Evolutionary conservation across 2,888 invertebrate genomes (phyloP), one percentile per base, ranked within the genome.

Genomic region (Polietes domitor): DNA sequence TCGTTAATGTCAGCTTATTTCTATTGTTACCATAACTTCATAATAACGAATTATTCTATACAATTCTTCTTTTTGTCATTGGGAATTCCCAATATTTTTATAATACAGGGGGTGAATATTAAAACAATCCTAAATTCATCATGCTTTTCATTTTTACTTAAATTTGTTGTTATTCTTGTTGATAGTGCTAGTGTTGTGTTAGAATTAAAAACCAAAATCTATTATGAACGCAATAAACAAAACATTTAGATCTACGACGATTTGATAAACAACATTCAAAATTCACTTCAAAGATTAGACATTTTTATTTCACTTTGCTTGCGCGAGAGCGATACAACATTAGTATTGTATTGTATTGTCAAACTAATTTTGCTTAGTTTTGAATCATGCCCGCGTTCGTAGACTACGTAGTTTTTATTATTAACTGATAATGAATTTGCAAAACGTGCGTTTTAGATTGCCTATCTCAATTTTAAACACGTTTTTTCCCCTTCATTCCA

Each of bases 361-460:
- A 4, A 47, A 47, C 12, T 47, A 15, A 47, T 47, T 47, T 12
- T 12, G 4, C n/a, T 47, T n/a, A n/a, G 47, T 47, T 47, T 47
- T 47, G n/a, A 4, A 47, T 47, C 2, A 47, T n/a, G n/a, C 12
- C n/a, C 12, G 47, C 47, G 1, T n/a, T n/a, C n/a, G n/a, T n/a
- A 47, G 2, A 1, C 47, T 53, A 21, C 53, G 21, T 53, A 53
- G 53, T 61, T 10, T 12, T 24, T 37, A 37, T 21, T 19, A 17
- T 17, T 19, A 65, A 43, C 43, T 70, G 76, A 68, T 77, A 53
- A 70, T 24, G 55, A 70, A 41, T 77, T 41, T 58, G 55, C 76
- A 55, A 77, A 77, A 77, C 76, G 68, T 77, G 76, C 32, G 68
- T 58, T 68, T 77, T 43, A 55, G 76, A 41, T 41, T 65, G 32